Evolutionary conservation across 35 echinoderm and acorn worm genomes (phyloP).

Genomic region (Ophioderma brevispina): DNA sequence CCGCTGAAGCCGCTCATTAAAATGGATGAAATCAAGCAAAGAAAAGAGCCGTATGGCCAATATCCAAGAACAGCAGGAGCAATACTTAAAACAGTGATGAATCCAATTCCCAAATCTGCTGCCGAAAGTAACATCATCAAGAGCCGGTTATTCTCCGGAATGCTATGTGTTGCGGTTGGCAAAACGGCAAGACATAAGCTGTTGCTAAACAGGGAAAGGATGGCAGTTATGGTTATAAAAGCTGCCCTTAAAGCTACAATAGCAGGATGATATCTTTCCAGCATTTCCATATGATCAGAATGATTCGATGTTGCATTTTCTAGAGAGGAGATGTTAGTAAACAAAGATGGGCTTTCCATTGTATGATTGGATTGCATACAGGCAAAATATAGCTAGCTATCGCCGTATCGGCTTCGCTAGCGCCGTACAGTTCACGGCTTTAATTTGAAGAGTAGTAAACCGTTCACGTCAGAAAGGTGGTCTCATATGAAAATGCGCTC

Average conservation of each 20-base stretch:
- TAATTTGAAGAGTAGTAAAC: no score
- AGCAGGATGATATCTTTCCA: no score
- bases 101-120: background rate
- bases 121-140: background rate
- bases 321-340: no score
- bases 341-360: no score
- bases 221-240: background rate
- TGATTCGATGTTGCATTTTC: no score
- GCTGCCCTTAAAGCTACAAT: background rate
- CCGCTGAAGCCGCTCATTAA: background rate
- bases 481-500: no score
- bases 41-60: background rate
- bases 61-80: background rate
- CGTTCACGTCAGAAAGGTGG: no score
- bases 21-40: background rate
- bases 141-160: background rate
- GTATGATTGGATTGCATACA: no score
- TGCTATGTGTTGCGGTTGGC: background rate
- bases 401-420: no score
- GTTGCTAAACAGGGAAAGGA: background rate
- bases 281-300: no score
- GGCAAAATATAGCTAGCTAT: no score
- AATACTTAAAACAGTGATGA: background rate
- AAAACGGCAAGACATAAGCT: background rate
- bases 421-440: no score